Base-by-base conservation (phyloP, 2,888 invertebrate species). In the Drosophila tripunctata region DNA sequence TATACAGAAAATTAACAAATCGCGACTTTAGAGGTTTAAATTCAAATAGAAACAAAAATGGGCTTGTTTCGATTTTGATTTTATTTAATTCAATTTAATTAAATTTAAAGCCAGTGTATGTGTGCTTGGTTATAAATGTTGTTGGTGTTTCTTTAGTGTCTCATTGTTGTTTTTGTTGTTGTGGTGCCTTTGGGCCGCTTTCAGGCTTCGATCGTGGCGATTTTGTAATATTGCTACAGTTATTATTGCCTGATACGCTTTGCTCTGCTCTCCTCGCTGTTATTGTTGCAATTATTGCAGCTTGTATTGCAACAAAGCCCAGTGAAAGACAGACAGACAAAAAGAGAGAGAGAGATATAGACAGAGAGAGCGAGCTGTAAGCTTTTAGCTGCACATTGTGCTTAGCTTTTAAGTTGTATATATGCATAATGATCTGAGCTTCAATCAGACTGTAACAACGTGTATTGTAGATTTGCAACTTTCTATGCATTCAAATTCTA, bases 181-280 rank as follows among this genome's bases (percentile, higher is more conserved):
- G n/a, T n/a, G 45, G 10, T 50, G n/a, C 24, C 47, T 54, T 69
- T 43, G 56, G 55, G 58, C 56, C 40, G 55, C 66, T 54, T 68
- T 67, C 51, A 30, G 45, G 60, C 69, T 73, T 55, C 74, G 50
- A 58, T 64, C 40, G 77, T 35, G 24, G 72, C 68, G 83, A 83
- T 86, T 80, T 86, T 73, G 86, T 83, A 86, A 86, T 85, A 82
- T 76, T 74, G 77, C 86, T 73, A 79, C 77, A 80, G 83, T 85
- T 80, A 85, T 86, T 80, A 79, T 82, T 80, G 69, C 86, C 31
- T 61, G 76, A 72, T 73, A 67, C 76, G 69, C 68, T 86, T 77
- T 83, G 64, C 67, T 72, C 73, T 72, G 72, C 64, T 67, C 75
- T 52, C 65, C 58, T 62, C 57, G 61, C 66, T 63, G 54, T 44